Evolutionary conservation across 2,888 invertebrate genomes (phyloP), one percentile per base, ranked within the genome.

Genomic region (Diploptera punctata): DNA sequence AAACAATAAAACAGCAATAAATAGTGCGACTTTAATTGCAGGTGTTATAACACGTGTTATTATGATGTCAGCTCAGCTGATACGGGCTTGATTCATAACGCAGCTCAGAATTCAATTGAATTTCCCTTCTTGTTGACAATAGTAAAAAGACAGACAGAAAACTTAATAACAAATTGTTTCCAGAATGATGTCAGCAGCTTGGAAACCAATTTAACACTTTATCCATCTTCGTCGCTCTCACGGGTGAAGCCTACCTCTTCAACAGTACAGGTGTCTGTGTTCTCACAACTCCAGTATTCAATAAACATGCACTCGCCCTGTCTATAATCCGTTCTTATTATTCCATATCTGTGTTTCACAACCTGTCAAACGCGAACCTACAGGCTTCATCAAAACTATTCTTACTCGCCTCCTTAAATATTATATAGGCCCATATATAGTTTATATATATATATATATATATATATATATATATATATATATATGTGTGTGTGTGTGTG

Each of bases 171-270:
- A 57, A 62, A 61, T 57, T 69, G 69, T 69, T 69, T 60, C 57
- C 54, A 57, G 57, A 57, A 69, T 69, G 69, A 69, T 60, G 69
- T 69, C 69, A 69, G 69, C 44, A 54, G 38, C 60, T 54, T 31
- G 54, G 69, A 57, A 69, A 69, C 26, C 69, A 69, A 69, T 69
- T 60, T 69, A 69, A 69, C 69, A 69, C 60, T 60, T 69, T 60
- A 44, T 44, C 57, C 9, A 16, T 57, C 57, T 24, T 57, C 10
- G 57, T 57, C 57, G 2, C 57, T 57, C 57, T 29, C 57, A n/a
- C 57, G 29, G 24, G 26, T 69, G 43, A 57, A 54, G 52, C 52
- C 57, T 43, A 21, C 69, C 52, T 54, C 70, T 61, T 33, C 44
- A 29, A 31, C 61, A 44, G 61, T 70, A 69, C 71, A 71, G 71